Evolutionary conservation across 2,113 vertebrate species (phyloP).

Genomic region (Ramphastos sulfuratus): DNA sequence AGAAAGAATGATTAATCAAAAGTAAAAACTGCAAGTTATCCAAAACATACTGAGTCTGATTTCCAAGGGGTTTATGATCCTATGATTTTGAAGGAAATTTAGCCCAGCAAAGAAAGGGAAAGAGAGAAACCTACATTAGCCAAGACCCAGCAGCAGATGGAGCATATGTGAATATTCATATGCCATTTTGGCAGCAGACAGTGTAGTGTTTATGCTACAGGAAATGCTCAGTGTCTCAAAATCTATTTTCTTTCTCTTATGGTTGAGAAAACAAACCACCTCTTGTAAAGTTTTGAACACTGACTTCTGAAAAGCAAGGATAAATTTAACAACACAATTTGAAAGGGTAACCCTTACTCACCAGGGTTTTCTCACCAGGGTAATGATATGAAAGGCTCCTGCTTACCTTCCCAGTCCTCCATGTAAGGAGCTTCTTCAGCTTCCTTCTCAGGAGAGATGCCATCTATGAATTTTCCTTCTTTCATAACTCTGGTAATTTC

Average conservation of each 20-base stretch:
- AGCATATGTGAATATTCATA: background rate
- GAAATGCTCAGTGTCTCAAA: constrained; percentile 4
- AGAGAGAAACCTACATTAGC: constrained; percentile 35
- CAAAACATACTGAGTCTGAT: background rate
- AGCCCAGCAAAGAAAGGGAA: constrained; percentile 40
- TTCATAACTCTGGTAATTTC: constrained; percentile 97
- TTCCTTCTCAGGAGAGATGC: constrained; percentile 81
- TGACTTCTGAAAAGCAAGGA: constrained; percentile 4
- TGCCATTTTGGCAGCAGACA: background rate
- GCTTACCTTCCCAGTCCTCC: constrained; percentile 72
- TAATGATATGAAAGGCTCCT: background rate
- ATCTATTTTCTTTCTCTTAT: background rate
- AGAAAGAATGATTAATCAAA: constrained; percentile 14
- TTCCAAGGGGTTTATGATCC: background rate
- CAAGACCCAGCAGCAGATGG: constrained; percentile 48
- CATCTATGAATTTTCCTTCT: constrained; percentile 87
- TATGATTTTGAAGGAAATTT: background rate
- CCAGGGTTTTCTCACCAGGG: background rate
- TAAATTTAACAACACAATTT: background rate
- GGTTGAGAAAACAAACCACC: background rate
- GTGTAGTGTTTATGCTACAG: background rate
- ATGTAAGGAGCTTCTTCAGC: constrained; percentile 88
- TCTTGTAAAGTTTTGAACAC: background rate
- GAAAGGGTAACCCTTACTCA: background rate
- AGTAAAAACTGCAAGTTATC: constrained; percentile 20